Conservation (phyloP, 2,888 invertebrate species). For the Zygothrica quintamaculata region DNA sequence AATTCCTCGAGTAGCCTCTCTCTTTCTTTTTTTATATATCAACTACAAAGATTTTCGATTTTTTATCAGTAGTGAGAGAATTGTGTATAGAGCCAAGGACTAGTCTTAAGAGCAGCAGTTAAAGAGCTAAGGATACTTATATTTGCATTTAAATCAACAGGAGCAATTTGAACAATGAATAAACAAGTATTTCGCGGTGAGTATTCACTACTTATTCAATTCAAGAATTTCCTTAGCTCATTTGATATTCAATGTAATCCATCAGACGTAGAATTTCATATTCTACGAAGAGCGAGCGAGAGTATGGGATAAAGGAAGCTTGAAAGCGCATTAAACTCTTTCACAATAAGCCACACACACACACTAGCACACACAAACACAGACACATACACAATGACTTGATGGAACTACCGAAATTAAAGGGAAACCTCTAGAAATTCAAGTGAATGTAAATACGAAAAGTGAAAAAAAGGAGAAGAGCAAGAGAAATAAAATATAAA, state of each 20-base stretch:
- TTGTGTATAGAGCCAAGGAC: too few relatives aligned
- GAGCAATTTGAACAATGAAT: constrained; percentile 29
- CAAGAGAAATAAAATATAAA: neutral
- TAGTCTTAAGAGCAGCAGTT: constrained; percentile 4
- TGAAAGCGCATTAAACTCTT: constrained; percentile 23
- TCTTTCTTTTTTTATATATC: too few relatives aligned
- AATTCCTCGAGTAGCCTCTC: too few relatives aligned
- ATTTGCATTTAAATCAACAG: constrained; percentile 32
- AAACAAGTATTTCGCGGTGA: constrained; percentile 27
- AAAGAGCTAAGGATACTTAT: constrained; percentile 12
- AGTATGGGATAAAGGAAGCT: neutral
- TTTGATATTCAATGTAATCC: constrained; percentile 36
- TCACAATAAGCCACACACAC: constrained; percentile 4
- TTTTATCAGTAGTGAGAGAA: too few relatives aligned
- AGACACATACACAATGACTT: constrained; percentile 46
- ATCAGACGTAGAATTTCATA: constrained; percentile 25
- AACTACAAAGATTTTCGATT: too few relatives aligned
- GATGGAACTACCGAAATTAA: constrained; percentile 43
- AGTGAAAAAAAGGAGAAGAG: constrained; percentile 6
- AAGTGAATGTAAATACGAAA: constrained; percentile 55
- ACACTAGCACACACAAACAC: constrained; percentile 4
- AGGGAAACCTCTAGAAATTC: constrained; percentile 41
- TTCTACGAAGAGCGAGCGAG: neutral
- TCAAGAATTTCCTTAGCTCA: constrained; percentile 23
- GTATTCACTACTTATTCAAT: constrained; percentile 15